Conservation (phyloP, 2,113 vertebrate genomes). For the Columba livia region DNA sequence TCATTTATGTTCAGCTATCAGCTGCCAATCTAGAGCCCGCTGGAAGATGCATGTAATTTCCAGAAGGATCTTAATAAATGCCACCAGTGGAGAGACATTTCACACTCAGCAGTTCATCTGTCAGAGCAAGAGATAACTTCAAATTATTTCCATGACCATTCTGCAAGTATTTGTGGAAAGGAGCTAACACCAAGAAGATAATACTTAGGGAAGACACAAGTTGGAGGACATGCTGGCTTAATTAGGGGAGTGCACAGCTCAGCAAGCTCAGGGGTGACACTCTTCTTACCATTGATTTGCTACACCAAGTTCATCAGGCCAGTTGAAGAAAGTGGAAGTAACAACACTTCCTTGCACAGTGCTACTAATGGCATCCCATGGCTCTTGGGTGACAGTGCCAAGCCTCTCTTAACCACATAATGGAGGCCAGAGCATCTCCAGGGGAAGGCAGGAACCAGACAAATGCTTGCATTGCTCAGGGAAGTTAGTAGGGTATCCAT, state of each 20-base stretch:
- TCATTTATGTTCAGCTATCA: constrained; percentile 43
- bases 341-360: not conserved
- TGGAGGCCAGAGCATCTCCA: not conserved
- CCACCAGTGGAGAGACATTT: constrained; percentile 47
- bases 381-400: not conserved
- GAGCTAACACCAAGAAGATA: not conserved
- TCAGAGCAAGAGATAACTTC: constrained; percentile 52
- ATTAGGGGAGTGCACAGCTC: not conserved
- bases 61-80: constrained; percentile 53
- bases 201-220: not conserved
- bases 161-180: constrained; percentile 6
- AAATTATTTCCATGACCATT: constrained; percentile 31
- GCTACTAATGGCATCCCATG: not conserved
- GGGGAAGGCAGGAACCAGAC: not conserved
- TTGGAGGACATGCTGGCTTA: not conserved
- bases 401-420: not conserved
- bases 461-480: rapidly evolving
- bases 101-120: constrained; percentile 38
- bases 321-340: not conserved
- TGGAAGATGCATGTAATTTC: constrained; percentile 55
- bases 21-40: constrained; percentile 15
- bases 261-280: not conserved
- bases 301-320: not conserved
- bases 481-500: not conserved
- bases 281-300: not conserved